Base-by-base conservation (phyloP, 1,140 invertebrate genomes). In the Eumaeus atala region DNA sequence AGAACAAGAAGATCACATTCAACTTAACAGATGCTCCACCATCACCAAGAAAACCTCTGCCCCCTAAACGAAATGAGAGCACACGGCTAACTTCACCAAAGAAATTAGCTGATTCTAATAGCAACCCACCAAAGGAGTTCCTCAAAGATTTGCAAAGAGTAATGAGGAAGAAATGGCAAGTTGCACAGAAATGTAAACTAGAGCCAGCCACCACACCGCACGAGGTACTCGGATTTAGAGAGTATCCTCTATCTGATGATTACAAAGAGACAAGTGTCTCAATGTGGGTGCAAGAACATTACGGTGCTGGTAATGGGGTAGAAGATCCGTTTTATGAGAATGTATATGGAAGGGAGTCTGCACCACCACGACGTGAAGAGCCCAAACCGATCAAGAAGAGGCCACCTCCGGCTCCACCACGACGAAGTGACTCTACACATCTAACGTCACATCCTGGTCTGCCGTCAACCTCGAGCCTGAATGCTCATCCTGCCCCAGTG, bases 131-230 rank as follows among this genome's bases (percentile, higher is more conserved):
- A 0, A 91, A 91, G 4, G 93, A 95, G 44, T 97, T 97, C 67
- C 85, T 97, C 8, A 93, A 93, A 72, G 95, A 97, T 81, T 87
- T 97, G 7, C 95, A 97, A 65, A 88, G 95, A 47, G 95, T 97
- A 0, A 97, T 97, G 94, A 91, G 94, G 48, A 96, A 97, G 64
- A 97, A 97, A 70, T 97, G 96, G 95, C 95, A 96, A 74, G 95
- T 96, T 1, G 95, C 95, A 0, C 95, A 97, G 63, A 97, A 97
- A 69, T 96, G 96, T 72, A 95, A 95, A 81, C 75, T 93, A 0
- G 95, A 97, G 73, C 91, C 92, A 12, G 91, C 93, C 9, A 95
- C 94, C 0, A 96, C 94, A 14, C 95, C 96, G 0, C 95, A 96
- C 72, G 95, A 97, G 72, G 95, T 97, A 0, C 89, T 97, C 0